Evolutionary conservation across 2,113 vertebrate species (phyloP).

Genomic region (Alces alces): DNA sequence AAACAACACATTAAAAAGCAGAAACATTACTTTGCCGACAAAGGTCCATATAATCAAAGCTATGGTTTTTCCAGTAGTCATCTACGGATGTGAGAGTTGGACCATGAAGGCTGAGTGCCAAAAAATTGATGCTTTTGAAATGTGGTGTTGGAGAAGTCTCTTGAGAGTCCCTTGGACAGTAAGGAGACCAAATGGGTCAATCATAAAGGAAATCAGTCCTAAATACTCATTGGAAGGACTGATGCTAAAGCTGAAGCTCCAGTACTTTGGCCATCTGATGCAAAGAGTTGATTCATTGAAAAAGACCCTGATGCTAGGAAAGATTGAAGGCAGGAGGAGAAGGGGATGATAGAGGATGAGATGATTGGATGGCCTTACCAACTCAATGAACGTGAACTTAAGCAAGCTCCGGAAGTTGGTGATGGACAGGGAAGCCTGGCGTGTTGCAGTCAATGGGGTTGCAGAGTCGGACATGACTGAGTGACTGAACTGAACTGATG

Average conservation of each 20-base stretch:
- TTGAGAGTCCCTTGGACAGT: neutral
- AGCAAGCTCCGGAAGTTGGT: neutral
- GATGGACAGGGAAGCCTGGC: neutral
- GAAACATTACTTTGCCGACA: neutral
- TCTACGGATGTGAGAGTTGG: neutral
- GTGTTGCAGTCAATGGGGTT: neutral
- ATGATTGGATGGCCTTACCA: neutral
- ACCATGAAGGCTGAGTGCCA: neutral
- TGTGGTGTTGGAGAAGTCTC: neutral
- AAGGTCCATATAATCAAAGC: neutral
- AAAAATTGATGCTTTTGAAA: neutral
- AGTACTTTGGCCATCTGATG: neutral
- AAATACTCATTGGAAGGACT: neutral
- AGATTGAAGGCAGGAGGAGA: neutral
- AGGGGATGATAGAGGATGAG: neutral
- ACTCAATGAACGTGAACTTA: neutral
- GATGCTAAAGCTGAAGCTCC: neutral
- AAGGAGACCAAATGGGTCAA: neutral
- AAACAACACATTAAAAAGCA: neutral
- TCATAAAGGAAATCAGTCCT: neutral
- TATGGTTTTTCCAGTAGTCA: neutral
- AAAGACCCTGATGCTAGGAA: neutral
- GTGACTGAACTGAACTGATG: neutral
- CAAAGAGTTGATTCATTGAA: neutral
- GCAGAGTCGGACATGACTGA: neutral